These are phyloP conservation scores for Pherbina coryleti DNA, from an alignment of 2,888 invertebrate genomes.

Conservation along the genomic window DNA sequence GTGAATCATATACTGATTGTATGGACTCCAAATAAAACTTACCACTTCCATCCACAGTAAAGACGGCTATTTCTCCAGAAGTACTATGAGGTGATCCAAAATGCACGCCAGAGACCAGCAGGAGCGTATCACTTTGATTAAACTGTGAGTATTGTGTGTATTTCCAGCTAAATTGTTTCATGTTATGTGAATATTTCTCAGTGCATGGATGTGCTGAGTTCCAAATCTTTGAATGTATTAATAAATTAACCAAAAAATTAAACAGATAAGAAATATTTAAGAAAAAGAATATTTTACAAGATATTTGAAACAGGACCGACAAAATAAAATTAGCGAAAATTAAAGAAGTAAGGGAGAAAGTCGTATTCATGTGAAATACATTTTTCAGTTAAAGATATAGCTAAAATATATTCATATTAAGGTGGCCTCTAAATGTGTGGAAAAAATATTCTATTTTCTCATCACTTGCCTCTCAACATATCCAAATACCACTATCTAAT, in stretches of 20 bases:
- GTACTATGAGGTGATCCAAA: conserved; percentile 81
- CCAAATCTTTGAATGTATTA: conserved; percentile 75
- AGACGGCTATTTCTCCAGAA: conserved; percentile 90
- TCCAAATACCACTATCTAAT: too few species aligned
- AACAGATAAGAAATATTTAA: conserved; percentile 7
- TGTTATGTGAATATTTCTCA: conserved; percentile 79
- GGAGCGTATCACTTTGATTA: conserved; percentile 82
- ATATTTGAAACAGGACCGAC: too few species aligned
- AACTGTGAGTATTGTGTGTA: conserved; percentile 90
- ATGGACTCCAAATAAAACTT: conserved; percentile 62
- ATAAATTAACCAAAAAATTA: too few species aligned
- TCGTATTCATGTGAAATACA: too few species aligned
- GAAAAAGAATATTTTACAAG: background rate
- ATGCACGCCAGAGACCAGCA: conserved; percentile 87
- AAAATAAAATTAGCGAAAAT: too few species aligned
- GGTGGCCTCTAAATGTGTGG: too few species aligned
- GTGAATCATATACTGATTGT: background rate
- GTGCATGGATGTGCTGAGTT: conserved; percentile 78
- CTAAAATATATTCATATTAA: too few species aligned
- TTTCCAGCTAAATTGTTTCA: conserved; percentile 86
- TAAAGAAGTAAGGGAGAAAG: too few species aligned
- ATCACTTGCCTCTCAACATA: too few species aligned
- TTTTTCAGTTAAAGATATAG: too few species aligned
- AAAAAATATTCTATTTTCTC: too few species aligned
- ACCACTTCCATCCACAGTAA: conserved; percentile 77